These are phyloP conservation scores for Melanotaenia boesemani DNA, from an alignment of 2,797 vertebrate genomes.

Conservation along the genomic window DNA sequence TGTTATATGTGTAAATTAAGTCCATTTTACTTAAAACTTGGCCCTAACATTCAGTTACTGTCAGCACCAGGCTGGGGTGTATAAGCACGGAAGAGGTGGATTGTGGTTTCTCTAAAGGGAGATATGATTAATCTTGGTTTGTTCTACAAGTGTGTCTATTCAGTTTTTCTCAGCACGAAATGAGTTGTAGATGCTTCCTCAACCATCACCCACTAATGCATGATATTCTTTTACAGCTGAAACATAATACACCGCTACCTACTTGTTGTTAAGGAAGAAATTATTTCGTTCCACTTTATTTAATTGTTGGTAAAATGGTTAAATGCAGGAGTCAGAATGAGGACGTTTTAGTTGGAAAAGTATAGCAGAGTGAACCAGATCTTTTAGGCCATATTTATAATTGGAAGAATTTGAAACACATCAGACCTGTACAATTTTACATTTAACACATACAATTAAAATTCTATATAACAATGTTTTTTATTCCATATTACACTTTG, in stretches of 20 bases:
- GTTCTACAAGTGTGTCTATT: conserved; percentile 10
- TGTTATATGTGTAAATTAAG: conserved; percentile 69
- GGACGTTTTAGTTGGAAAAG: neutral
- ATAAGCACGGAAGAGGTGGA: conserved; percentile 26
- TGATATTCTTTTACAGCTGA: neutral
- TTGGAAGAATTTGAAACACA: neutral
- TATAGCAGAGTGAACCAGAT: too few species aligned
- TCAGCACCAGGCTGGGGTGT: conserved; percentile 14
- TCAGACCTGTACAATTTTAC: neutral
- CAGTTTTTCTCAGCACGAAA: conserved; percentile 13
- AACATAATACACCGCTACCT: neutral
- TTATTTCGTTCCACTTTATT: neutral
- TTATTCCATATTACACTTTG: neutral
- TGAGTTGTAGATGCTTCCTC: conserved; percentile 13
- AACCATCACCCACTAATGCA: conserved; percentile 6
- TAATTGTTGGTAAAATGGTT: neutral
- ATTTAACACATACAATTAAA: neutral
- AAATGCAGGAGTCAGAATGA: neutral
- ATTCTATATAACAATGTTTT: neutral
- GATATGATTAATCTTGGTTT: conserved; percentile 9
- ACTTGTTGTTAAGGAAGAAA: neutral
- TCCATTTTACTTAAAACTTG: conserved; percentile 81
- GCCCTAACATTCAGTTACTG: conserved; percentile 62
- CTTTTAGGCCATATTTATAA: too few species aligned
- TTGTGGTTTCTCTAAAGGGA: conserved; percentile 30